Evolutionary conservation across 2,113 vertebrate species (phyloP), one percentile per base, ranked within the genome.

Genomic region (Axis porcinus): DNA sequence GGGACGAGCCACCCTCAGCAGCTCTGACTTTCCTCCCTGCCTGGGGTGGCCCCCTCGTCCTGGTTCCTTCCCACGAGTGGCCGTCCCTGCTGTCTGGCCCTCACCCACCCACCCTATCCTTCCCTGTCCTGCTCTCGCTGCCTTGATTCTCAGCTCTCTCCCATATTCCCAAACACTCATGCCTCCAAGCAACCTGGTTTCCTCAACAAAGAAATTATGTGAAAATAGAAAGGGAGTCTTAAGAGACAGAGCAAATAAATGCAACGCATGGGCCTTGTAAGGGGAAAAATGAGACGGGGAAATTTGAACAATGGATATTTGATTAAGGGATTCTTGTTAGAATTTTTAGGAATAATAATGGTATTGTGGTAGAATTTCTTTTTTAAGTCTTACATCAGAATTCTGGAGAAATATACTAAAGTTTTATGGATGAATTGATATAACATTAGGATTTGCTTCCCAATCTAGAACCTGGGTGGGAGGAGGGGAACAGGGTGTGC

Each of bases 351-450:
- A 47, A 30, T 67, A 67, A 82, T 67, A 50, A 47, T 21, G 40
- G 16, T 83, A 64, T 17, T 45, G 11, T 47, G n/a, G 7, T 52
- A 54, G 70, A 43, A 40, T 74, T 36, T 70, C 19, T 70, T 25
- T 43, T 74, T 43, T 43, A 76, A 84, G 33, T 28, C 17, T 58
- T 84, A 21, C 4, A 4, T 97, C 36, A n/a, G n/a, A n/a, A n/a
- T 85, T 93, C 79, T 87, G 40, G 60, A 86, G 85, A 92, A 91
- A 64, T 1, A 19, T 64, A 33, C 47, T 87, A 82, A 94, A 88
- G 25, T 7, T 94, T 93, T 89, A 62, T 55, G 43, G 25, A 40
- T 50, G 23, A 82, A 85, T 10, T 52, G 11, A n/a, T 23, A 5
- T 9, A 64, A 67, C 45, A 21, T 40, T 78, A 55, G 47, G 36